Evolutionary conservation across 2,888 invertebrate genomes (phyloP).

Genomic region (Drosophila heteroneura): DNA sequence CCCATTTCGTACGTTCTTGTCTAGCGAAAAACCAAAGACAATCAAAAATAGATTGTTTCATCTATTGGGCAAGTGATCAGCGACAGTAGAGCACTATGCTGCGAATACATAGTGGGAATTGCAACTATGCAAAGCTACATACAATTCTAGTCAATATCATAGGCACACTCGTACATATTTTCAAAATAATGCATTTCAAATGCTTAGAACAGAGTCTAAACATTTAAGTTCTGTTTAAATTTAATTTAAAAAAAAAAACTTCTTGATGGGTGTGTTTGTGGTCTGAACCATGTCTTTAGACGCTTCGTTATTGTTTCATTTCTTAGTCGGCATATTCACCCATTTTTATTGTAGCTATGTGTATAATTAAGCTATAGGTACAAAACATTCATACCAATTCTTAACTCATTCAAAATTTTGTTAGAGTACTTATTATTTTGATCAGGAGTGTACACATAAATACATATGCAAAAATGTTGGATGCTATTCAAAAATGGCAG

Average conservation of each 20-base stretch:
- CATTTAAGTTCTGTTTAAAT: not conserved
- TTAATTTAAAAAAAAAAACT: no score
- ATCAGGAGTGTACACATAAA: not conserved
- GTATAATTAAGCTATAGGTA: not conserved
- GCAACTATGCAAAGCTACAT: not conserved
- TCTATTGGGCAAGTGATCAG: slow-evolving; percentile 64
- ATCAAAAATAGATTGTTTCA: slow-evolving; percentile 73
- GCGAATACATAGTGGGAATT: slow-evolving; percentile 14
- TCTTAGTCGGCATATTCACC: not conserved
- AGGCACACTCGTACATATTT: not conserved
- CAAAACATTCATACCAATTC: not conserved
- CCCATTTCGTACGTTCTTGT: slow-evolving; percentile 10
- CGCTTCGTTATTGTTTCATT: not conserved
- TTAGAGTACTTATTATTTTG: not conserved
- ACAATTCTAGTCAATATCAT: not conserved
- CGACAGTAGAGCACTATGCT: slow-evolving; percentile 38
- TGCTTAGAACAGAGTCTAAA: not conserved
- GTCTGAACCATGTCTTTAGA: not conserved
- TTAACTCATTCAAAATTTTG: not conserved
- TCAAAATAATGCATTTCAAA: not conserved
- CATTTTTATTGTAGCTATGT: not conserved
- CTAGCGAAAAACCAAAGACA: slow-evolving; percentile 38
- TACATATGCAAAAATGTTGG: slow-evolving; percentile 42
- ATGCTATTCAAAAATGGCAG: slow-evolving; percentile 60
- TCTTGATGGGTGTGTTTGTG: no score